These are phyloP conservation scores for Ectropis crepuscularia DNA, from an alignment of 2,888 invertebrate species.

Conservation along the genomic window DNA sequence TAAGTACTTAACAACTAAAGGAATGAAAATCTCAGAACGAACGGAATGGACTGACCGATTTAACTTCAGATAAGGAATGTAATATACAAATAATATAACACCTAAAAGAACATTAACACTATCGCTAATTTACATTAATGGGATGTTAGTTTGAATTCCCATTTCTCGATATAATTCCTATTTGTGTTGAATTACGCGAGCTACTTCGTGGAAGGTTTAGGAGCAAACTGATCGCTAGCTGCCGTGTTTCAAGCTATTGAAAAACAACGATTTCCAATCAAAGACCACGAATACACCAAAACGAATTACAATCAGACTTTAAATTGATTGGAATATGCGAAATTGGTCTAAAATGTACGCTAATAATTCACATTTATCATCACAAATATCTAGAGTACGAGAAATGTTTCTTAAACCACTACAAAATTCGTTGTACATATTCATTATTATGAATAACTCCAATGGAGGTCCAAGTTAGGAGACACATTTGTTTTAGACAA, in stretches of 20 bases:
- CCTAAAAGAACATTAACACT: slow-evolving; percentile 43
- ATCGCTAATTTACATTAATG: slow-evolving; percentile 34
- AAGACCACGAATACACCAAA: no score
- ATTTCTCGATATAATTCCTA: slow-evolving; percentile 12
- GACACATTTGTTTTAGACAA: no score
- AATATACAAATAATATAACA: slow-evolving; percentile 56
- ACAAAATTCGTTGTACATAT: no score
- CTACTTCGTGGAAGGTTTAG: slow-evolving; percentile 1
- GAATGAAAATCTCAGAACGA: slow-evolving; percentile 76
- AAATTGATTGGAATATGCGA: no score
- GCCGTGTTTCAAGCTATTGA: neutral
- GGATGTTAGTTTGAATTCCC: slow-evolving; percentile 21
- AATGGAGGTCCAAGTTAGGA: no score
- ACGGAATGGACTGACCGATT: slow-evolving; percentile 66
- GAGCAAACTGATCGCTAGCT: slow-evolving; percentile 7
- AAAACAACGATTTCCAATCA: neutral
- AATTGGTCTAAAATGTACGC: no score
- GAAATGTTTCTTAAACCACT: no score
- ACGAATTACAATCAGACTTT: no score
- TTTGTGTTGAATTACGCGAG: slow-evolving; percentile 7
- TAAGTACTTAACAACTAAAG: slow-evolving; percentile 84
- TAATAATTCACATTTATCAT: no score
- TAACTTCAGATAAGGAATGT: slow-evolving; percentile 54
- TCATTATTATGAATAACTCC: no score
- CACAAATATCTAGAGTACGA: no score